Evolutionary conservation across 1,140 invertebrate species (phyloP).

Genomic region (Drosophila insularis): DNA sequence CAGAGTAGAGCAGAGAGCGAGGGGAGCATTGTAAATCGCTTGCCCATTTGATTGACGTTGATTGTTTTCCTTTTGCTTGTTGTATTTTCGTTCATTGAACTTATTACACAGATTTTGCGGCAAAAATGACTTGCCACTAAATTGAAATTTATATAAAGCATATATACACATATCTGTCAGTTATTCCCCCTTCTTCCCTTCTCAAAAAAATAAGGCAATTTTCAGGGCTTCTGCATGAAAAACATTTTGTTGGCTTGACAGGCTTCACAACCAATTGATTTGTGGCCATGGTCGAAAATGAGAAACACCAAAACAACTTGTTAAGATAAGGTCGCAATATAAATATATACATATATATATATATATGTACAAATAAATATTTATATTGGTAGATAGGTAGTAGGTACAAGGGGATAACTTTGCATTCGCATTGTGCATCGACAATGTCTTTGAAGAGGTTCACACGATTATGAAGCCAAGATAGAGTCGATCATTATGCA

Average conservation of each 20-base stretch:
- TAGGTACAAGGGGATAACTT: not conserved
- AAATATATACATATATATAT: not conserved
- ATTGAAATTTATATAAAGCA: constrained; percentile 1
- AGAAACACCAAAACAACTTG: constrained; percentile 18
- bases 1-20: not conserved
- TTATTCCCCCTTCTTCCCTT: not conserved
- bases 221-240: constrained; percentile 14
- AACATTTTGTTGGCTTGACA: constrained; percentile 15
- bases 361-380: not conserved
- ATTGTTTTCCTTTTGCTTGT: constrained; percentile 44
- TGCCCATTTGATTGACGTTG: constrained; percentile 62
- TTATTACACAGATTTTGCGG: constrained; percentile 38
- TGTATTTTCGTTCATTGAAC: constrained; percentile 50
- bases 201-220: not conserved
- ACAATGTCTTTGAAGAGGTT: constrained; percentile 12
- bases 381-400: no score
- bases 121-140: constrained; percentile 35
- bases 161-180: constrained; percentile 15
- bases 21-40: constrained; percentile 40
- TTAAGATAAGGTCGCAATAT: constrained; percentile 27
- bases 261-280: constrained; percentile 20
- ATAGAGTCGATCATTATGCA: constrained; percentile 28
- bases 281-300: constrained; percentile 27
- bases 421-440: constrained; percentile 21
- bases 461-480: constrained; percentile 35